Base-by-base conservation (phyloP, 1,140 invertebrate genomes). In the Panulirus ornatus region DNA sequence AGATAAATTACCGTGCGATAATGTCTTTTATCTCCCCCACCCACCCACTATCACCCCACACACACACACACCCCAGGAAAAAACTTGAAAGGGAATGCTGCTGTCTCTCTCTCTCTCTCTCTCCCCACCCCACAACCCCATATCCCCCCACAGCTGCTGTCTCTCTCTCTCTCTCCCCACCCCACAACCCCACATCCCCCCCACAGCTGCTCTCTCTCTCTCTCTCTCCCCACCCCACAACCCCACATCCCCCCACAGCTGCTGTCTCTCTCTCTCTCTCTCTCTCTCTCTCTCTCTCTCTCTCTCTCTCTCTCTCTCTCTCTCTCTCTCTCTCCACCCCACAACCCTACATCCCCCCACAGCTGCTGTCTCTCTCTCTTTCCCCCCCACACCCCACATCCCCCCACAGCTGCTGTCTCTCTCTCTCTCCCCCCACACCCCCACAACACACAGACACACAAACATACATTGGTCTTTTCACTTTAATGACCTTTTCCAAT, bases 391-490 rank as follows among this genome's bases (percentile, higher is more conserved):
- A 6, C 1, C 73, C 16, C 36, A 1, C 40, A 22, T 40, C 73
- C 40, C 1, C 51, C n/a, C n/a, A n/a, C 9, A 11, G n/a, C n/a
- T 1, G 22, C n/a, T n/a, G n/a, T n/a, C n/a, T n/a, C n/a, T n/a
- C n/a, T n/a, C n/a, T n/a, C n/a, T n/a, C n/a, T n/a, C n/a, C n/a
- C n/a, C n/a, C n/a, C n/a, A n/a, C n/a, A n/a, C n/a, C n/a, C n/a
- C n/a, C n/a, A n/a, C n/a, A n/a, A n/a, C n/a, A 70, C 27, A 34
- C 66, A 70, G 36, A 70, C 66, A 70, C 66, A 70, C n/a, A 70
- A 70, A 70, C 66, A 70, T 27, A 70, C n/a, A 70, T n/a, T 9
- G n/a, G 51, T 58, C 11, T 9, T 34, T 70, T 70, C 27, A 34
- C 66, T n/a, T n/a, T n/a, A n/a, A n/a, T n/a, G n/a, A n/a, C n/a